phyloP scores from a whole-genome alignment of 2,888 invertebrate genomes.

The Iphiclides podalirius region DNA sequence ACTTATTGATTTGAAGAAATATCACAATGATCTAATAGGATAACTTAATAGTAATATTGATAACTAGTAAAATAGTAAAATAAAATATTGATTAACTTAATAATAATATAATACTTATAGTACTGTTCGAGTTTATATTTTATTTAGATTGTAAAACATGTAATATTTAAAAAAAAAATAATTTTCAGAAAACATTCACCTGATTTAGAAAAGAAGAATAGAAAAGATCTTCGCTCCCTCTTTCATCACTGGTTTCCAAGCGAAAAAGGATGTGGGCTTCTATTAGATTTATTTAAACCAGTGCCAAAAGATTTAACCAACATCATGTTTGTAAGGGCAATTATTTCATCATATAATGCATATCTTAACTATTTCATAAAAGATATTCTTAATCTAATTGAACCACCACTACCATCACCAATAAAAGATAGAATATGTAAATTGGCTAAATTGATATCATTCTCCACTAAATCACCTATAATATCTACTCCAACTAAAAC shows the following conservation, averaged over 20 bases:
- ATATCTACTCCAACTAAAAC: conserved; percentile 46
- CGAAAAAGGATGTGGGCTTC: conserved; percentile 46
- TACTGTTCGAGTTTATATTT: no score
- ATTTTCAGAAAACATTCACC: conserved; percentile 44
- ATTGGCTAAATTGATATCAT: conserved; percentile 57
- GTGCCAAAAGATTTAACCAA: conserved; percentile 54
- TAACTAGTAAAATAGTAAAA: no score
- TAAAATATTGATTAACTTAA: no score
- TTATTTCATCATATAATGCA: conserved; percentile 61
- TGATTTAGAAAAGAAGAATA: conserved; percentile 41
- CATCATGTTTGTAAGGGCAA: conserved; percentile 56
- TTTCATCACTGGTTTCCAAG: conserved; percentile 66
- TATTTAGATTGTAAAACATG: not conserved
- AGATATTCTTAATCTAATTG: conserved; percentile 52
- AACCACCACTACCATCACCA: conserved; percentile 48
- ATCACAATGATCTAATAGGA: no score
- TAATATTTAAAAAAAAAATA: not conserved
- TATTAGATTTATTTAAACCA: conserved; percentile 55
- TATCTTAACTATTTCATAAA: conserved; percentile 57
- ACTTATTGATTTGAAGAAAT: no score
- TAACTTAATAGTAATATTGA: no score
- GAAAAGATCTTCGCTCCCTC: conserved; percentile 49
- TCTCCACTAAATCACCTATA: conserved; percentile 43
- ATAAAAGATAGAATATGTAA: conserved; percentile 47
- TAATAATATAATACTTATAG: no score